Base-by-base conservation (phyloP, 1,140 invertebrate species). In the Homarus americanus region DNA sequence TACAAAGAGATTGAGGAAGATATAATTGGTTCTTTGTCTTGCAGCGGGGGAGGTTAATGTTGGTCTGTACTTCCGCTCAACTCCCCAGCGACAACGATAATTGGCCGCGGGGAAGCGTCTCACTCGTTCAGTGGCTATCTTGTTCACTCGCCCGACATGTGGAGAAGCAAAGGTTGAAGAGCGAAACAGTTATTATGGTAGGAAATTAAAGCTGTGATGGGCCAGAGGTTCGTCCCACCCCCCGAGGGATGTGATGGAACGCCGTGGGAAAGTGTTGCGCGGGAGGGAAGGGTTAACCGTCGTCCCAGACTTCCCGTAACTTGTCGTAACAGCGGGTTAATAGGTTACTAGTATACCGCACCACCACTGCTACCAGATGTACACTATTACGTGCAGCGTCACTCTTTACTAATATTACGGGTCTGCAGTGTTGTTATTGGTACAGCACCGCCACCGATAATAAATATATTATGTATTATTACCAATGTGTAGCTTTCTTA, bases 21-120 rank as follows among this genome's bases (percentile, higher is more conserved):
- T 69, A 69, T 69, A 69, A 69, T 69, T 69, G 49, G 38, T 58
- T 82, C 79, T 82, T 82, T 82, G 79, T 82, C 79, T 82, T 58
- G 79, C 32, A 63, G 79, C 28, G 5, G 79, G 32, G 32, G 58
- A 63, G 49, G 34, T 53, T 63, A 82, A 63, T 63, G 34, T 63
- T 82, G 79, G 58, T 36, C 79, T 63, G 20, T 12, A 82, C 79
- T 82, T 82, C 79, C 79, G 79, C 20, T 53, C 49, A 63, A 41
- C 49, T 63, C 24, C 63, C 63, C n/a, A 69, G 63, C 63, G 63
- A 28, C 63, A 32, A 5, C 4, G 9, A 24, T 58, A 24, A 58
- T 24, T 58, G 20, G 9, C 53, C 9, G 53, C 20, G 9, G 20
- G 9, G 9, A 17, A 58, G 20, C 7, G 53, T 63, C 58, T 17